Evolutionary conservation across 2,797 vertebrate genomes (phyloP), one percentile per base, ranked within the genome.

Genomic region (Acanthopagrus latus): DNA sequence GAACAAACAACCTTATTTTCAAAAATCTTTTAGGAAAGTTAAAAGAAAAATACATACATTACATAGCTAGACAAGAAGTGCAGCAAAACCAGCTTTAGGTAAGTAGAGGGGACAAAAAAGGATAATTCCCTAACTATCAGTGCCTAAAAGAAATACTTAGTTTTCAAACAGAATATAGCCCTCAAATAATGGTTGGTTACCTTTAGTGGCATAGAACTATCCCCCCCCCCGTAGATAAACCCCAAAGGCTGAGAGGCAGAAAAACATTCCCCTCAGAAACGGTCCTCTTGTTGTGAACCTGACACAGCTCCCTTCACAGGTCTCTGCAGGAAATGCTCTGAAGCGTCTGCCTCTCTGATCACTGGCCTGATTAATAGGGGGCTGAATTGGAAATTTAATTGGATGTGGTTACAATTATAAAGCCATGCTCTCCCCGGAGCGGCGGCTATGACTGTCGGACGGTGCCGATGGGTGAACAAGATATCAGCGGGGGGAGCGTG

Each of bases 381-480:
- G 41, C 78, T 83, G 92, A 87, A 93, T 90, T 89, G 88, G 88
- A 92, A 89, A 92, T 90, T 90, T 93, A 94, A 93, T 93, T 93
- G 91, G 91, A 93, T 90, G 89, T 91, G 91, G 91, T 89, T 87
- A 91, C 89, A 91, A 93, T 92, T 91, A 92, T 84, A 82, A 85
- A 86, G 83, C 78, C 72, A 1, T 41, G 80, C 84, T 90, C 71
- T 85, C 78, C 80, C 73, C 17, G 44, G 77, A 89, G 84, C 84
- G 2, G 44, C 71, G 27, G 21, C 71, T 68, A 77, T 75, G 67
- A 79, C 84, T 62, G 80, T 71, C 3, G 68, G 78, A 72, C 13
- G 58, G 67, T 8, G 47, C 81, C 18, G 29, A 57, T n/a, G 64
- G 80, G 83, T 76, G 74, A 74, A 86, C 85, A 88, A 85, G 89